phyloP scores from a whole-genome alignment of 2,797 vertebrate species.

The Phaenicophaeus curvirostris region DNA sequence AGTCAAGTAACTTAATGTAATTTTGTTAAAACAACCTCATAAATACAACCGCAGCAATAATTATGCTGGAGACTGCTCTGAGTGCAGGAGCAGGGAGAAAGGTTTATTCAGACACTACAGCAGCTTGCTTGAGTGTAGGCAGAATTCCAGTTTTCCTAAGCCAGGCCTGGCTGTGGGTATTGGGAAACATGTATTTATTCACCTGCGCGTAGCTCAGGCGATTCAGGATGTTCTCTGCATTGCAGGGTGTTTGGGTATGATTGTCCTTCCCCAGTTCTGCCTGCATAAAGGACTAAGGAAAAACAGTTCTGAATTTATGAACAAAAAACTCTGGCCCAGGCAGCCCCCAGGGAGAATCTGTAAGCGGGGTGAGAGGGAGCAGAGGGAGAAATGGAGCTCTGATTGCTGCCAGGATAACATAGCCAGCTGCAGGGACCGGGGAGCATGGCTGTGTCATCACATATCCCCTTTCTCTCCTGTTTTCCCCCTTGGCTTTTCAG shows the following conservation, averaged over 20 bases:
- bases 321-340: neutral
- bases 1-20: neutral
- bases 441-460: neutral
- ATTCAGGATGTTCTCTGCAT: neutral
- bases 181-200: neutral
- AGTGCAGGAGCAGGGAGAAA: neutral
- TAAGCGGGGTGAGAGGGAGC: neutral
- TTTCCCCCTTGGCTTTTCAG: neutral
- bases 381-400: neutral
- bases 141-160: neutral
- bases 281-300: neutral
- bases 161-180: neutral
- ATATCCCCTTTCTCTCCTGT: neutral
- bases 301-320: neutral
- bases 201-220: neutral
- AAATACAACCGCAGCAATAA: neutral
- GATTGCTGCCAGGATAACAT: neutral
- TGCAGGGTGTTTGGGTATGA: neutral
- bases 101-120: neutral
- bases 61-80: neutral
- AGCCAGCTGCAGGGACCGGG: neutral
- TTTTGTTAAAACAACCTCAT: neutral
- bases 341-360: neutral
- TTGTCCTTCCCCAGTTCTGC: neutral
- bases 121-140: neutral